These are phyloP conservation scores for Pogonus chalceus DNA, from an alignment of 1,140 invertebrate genomes.

Conservation along the genomic window DNA sequence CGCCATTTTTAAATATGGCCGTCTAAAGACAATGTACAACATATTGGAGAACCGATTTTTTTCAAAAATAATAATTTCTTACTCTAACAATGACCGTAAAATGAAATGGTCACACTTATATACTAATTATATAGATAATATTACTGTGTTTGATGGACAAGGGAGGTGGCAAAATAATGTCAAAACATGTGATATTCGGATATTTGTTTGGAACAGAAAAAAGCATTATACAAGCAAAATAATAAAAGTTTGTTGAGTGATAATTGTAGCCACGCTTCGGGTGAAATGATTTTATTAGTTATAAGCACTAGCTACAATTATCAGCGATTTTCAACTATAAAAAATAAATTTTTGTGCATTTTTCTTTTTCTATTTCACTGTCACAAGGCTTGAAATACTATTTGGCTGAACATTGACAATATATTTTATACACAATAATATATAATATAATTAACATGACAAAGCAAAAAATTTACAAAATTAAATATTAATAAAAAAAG, in stretches of 20 bases:
- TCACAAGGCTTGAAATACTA: constrained; percentile 5
- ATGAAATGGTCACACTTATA: constrained; percentile 17
- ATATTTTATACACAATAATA: background rate
- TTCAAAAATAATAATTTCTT: constrained; percentile 17
- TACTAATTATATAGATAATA: constrained; percentile 24
- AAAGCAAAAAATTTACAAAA: constrained; percentile 4
- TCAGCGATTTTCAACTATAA: background rate
- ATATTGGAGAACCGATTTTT: constrained; percentile 27
- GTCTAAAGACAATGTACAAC: constrained; percentile 32
- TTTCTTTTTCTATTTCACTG: background rate
- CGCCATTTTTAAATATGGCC: constrained; percentile 23
- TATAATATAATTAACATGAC: no score
- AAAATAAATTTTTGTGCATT: background rate
- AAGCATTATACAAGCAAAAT: constrained; percentile 7
- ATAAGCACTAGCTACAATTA: background rate
- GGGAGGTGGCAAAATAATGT: constrained; percentile 35
- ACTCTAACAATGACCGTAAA: constrained; percentile 8
- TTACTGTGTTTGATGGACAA: constrained; percentile 20
- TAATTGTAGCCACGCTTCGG: background rate
- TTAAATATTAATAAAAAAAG: no score
- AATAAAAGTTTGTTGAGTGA: background rate
- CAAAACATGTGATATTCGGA: constrained; percentile 31
- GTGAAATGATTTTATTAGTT: background rate
- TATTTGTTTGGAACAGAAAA: background rate
- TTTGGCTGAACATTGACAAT: background rate